Evolutionary conservation across 2,888 invertebrate genomes (phyloP), one percentile per base, ranked within the genome.

Genomic region (Chydorus sphaericus): DNA sequence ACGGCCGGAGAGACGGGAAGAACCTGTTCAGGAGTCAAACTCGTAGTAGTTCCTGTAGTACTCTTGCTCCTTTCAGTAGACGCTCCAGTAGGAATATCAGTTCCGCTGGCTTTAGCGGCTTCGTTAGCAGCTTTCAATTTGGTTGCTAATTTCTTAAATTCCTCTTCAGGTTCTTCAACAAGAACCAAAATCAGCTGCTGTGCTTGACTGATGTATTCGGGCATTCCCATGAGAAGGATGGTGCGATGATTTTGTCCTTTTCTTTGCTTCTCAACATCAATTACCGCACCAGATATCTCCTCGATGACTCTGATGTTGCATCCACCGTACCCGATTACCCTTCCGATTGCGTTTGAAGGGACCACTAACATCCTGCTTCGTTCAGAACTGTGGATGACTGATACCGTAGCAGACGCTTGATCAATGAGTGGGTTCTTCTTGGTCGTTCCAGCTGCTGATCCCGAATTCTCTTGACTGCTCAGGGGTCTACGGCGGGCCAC

Each of bases 231-330:
- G 66, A 97, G 93, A 39, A 92, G 93, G 62, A 98, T 92, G 66
- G 86, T 86, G 63, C 97, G 77, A 70, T 94, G 93, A 56, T 87
- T 87, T 73, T 90, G 91, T 31, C 68, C 67, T 55, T 69, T 68
- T 5, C 89, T 85, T 73, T 94, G 93, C 71, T 97, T 97, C 71
- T 97, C 97, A 28, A 97, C 92, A 72, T 97, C 94, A 67, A 98
- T 97, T 69, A 94, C 91, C 5, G 97, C 97, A 58, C 94, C 93
- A 31, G 97, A 96, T 54, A 91, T 87, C 57, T 90, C 89, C 58
- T 97, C 79, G 68, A 98, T 96, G 11, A 96, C 92, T 73, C 97
- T 98, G 66, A 98, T 96, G 72, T 97, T 97, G 73, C 86, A 88
- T 51, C 97, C 97, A 30, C 89, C 93, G 64, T 97, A 82, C 0